phyloP scores from a whole-genome alignment of 2,888 invertebrate genomes.

The Asteroscopus sphinx region DNA sequence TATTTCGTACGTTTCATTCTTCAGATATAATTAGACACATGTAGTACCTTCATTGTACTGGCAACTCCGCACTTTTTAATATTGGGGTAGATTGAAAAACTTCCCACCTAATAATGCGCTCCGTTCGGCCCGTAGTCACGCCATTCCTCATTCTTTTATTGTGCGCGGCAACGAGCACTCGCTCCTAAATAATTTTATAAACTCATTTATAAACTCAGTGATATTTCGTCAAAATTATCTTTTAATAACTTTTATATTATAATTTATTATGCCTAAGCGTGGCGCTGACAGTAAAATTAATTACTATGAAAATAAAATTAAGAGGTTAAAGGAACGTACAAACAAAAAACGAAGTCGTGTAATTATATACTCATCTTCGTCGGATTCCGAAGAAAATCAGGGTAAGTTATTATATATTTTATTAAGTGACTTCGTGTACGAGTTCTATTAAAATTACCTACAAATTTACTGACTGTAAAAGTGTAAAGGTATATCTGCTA shows the following conservation, averaged over 20 bases:
- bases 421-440: slow-evolving; percentile 1
- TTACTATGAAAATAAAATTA: slow-evolving; percentile 11
- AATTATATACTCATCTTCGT: slow-evolving; percentile 7
- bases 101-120: neutral
- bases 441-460: no score
- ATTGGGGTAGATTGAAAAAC: no score
- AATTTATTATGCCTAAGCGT: slow-evolving; percentile 9
- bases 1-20: slow-evolving; percentile 11
- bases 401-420: slow-evolving; percentile 3
- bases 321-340: slow-evolving; percentile 2
- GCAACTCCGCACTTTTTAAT: slow-evolving; percentile 7
- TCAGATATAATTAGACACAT: slow-evolving; percentile 5
- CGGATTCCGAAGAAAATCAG: slow-evolving; percentile 11
- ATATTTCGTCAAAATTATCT: slow-evolving; percentile 2
- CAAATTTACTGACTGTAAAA: no score
- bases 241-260: slow-evolving; percentile 1
- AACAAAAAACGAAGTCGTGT: slow-evolving; percentile 7
- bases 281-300: slow-evolving; percentile 4
- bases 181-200: neutral
- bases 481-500: no score
- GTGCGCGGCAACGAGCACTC: slow-evolving; percentile 13
- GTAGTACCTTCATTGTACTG: slow-evolving; percentile 7
- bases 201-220: no score
- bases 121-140: neutral
- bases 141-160: slow-evolving; percentile 9